A percentile compares a stretch with the other conserved stretches of the same genome.
Conservation (phyloP, 2,797 vertebrate genomes). For the Paguma larvata region DNA sequence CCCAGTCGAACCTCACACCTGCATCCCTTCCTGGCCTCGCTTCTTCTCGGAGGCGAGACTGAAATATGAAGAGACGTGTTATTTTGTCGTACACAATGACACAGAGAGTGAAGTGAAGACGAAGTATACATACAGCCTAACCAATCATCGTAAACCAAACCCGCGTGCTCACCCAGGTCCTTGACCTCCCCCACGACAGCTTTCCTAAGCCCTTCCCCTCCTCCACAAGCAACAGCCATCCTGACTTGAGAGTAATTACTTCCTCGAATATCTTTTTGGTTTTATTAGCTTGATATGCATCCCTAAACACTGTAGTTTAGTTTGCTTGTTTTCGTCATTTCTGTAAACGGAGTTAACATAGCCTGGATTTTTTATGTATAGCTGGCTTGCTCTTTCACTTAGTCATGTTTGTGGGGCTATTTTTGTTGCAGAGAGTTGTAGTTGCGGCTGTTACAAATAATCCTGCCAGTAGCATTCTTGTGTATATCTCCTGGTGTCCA, state of each 20-base stretch:
- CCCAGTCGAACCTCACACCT: background rate
- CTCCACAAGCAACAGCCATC: background rate
- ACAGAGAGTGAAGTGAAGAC: background rate
- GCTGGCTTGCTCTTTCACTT: background rate
- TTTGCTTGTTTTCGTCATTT: slow-evolving; percentile 30
- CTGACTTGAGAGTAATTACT: background rate
- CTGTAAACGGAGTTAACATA: background rate
- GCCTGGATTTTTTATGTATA: background rate
- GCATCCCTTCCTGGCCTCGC: background rate
- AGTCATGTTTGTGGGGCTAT: background rate
- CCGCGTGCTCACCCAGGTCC: background rate
- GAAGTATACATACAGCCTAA: fast-evolving
- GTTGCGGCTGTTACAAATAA: background rate
- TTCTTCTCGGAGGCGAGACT: background rate
- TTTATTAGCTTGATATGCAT: background rate
- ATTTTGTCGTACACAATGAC: background rate
- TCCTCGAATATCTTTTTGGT: background rate
- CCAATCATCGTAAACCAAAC: background rate
- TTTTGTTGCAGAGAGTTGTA: background rate
- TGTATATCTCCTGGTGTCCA: background rate
- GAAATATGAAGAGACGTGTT: background rate
- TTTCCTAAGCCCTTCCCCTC: background rate
- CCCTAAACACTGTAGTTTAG: background rate
- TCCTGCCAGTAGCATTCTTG: background rate
- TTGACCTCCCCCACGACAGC: background rate